phyloP scores from a whole-genome alignment of 2,113 vertebrate genomes.

The Odocoileus virginianus region DNA sequence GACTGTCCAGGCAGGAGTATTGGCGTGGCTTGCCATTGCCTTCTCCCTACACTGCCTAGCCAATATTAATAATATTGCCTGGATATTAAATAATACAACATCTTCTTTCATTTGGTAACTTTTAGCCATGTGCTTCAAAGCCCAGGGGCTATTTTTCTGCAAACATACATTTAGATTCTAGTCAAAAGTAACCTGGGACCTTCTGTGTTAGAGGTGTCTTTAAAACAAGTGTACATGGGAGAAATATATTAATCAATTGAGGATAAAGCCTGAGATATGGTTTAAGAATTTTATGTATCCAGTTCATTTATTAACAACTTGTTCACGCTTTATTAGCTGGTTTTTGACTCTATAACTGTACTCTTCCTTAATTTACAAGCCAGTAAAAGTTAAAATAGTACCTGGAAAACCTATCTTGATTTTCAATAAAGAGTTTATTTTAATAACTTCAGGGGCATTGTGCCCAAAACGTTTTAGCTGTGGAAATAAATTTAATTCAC shows the following conservation, averaged over 20 bases:
- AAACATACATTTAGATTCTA: background rate
- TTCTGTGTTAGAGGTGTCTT: background rate
- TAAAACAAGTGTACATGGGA: background rate
- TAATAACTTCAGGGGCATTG: background rate
- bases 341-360: background rate
- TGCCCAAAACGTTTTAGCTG: conserved; percentile 3
- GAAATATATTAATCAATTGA: background rate
- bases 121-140: background rate
- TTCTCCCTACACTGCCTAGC: background rate
- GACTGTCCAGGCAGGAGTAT: background rate
- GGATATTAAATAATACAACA: background rate
- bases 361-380: conserved; percentile 45
- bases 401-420: conserved; percentile 17
- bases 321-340: conserved; percentile 37
- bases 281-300: background rate
- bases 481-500: conserved; percentile 25
- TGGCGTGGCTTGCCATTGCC: background rate
- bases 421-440: conserved; percentile 45
- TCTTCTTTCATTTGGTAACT: background rate
- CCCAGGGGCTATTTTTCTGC: background rate
- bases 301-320: conserved; percentile 32
- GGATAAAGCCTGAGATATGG: background rate
- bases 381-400: conserved; percentile 56
- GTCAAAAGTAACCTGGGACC: background rate
- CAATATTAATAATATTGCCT: background rate